Evolutionary conservation across 1,140 invertebrate genomes (phyloP), one percentile per base, ranked within the genome.

Genomic region (Pseudomyrmex concolor): DNA sequence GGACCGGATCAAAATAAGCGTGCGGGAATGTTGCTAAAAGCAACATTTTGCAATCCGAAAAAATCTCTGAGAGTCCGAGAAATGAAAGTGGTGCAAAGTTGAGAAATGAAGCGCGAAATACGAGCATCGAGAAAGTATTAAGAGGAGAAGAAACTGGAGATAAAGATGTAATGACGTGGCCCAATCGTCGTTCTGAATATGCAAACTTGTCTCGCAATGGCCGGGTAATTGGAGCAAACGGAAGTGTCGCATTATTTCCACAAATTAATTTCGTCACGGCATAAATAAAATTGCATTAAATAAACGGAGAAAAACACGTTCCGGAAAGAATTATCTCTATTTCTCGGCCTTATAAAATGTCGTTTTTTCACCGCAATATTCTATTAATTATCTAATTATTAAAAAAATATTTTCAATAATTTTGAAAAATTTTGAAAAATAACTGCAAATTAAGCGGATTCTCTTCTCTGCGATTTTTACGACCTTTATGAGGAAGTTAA

Each of bases 71-170:
- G 50, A 1, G 15, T 77, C 17, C 22, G 34, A 66, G 50, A 80
- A 34, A 71, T 50, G 66, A 80, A 80, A 80, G 76, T 45, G 64
- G 10, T 57, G 64, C 43, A 57, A 78, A 70, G 43, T 66, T 66
- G 13, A 80, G 45, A 71, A 64, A 70, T 59, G 19, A 78, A 70
- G 64, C 19, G 43, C 76, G 43, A 78, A 48, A 80, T 71, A 70
- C 59, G 66, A 71, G 13, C 13, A 71, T 15, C 68, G 54, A 80
- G 66, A 80, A 80, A 80, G 76, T 80, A 80, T 59, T 34, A 15
- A 59, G 54, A 78, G 62, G 60, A 76, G 48, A 78, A 57, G 66
- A 80, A 80, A 71, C 12, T 17, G n/a, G 66, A 71, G 76, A 80
- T 80, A 80, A 80, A 80, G 66, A 71, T 50, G 54, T 59, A 62